phyloP scores from a whole-genome alignment of 2,113 vertebrate genomes.

The Trinectes maculatus region DNA sequence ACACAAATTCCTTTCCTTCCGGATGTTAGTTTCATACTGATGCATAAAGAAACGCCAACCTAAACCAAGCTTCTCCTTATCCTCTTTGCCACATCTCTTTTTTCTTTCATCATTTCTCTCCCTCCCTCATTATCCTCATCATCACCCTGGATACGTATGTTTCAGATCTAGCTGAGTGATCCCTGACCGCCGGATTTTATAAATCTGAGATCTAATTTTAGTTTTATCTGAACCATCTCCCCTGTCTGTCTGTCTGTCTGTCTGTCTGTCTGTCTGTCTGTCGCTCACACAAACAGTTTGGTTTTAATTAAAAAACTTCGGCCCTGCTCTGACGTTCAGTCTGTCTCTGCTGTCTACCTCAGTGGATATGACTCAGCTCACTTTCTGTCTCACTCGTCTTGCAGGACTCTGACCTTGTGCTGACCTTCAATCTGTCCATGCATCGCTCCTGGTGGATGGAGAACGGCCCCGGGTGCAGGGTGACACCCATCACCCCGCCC shows the following conservation, averaged over 20 bases:
- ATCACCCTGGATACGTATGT: constrained; percentile 17
- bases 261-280: background rate
- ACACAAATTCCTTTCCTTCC: constrained; percentile 11
- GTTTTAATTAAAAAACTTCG: constrained; percentile 50
- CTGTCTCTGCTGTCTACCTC: constrained; percentile 15
- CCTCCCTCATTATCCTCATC: background rate
- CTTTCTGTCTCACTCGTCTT: constrained; percentile 23
- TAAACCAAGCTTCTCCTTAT: background rate
- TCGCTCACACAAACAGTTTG: constrained; percentile 22
- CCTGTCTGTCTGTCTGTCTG: background rate
- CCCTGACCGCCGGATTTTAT: constrained; percentile 30
- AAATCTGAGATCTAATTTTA: constrained; percentile 52
- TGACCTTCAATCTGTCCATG: constrained; percentile 99
- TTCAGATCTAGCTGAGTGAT: constrained; percentile 53
- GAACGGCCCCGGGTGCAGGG: constrained; percentile 95
- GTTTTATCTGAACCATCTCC: background rate
- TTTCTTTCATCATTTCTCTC: background rate
- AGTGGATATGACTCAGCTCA: constrained; percentile 40
- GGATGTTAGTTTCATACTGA: no score
- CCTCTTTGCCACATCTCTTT: background rate
- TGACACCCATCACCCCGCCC: constrained; percentile 95
- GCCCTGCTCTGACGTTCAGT: constrained; percentile 26
- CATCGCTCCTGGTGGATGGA: constrained; percentile 99
- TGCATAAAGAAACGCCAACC: constrained; percentile 5
- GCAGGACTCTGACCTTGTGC: constrained; percentile 96